A percentile compares a stretch with the other conserved stretches of the same genome.
These are phyloP conservation scores for Tetropium fuscum DNA, from an alignment of 2,888 invertebrate species.

Conservation along the genomic window DNA sequence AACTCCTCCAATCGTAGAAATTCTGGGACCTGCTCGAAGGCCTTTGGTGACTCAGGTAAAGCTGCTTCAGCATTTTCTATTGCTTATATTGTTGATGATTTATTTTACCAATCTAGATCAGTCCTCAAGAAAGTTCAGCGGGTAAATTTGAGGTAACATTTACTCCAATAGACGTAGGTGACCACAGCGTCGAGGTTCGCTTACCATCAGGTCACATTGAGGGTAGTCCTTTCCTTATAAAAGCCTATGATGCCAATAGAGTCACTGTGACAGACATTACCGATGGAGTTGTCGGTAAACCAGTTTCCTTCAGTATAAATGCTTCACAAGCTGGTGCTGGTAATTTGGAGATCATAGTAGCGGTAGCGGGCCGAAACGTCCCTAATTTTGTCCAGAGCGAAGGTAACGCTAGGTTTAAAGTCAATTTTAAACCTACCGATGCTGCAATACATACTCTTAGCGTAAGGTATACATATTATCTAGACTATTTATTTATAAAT, in stretches of 20 bases:
- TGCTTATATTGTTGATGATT: no score
- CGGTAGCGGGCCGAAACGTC: constrained; percentile 95
- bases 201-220: constrained; percentile 84
- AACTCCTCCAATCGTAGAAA: constrained; percentile 83
- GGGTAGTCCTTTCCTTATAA: constrained; percentile 95
- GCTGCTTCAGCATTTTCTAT: no score
- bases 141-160: constrained; percentile 70
- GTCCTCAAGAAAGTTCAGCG: constrained; percentile 64
- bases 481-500: neutral
- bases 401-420: constrained; percentile 94
- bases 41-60: constrained; percentile 77
- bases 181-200: constrained; percentile 89
- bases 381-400: constrained; percentile 98
- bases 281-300: constrained; percentile 90
- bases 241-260: constrained; percentile 94
- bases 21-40: constrained; percentile 80
- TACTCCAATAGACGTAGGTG: constrained; percentile 91
- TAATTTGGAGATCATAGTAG: constrained; percentile 97
- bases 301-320: constrained; percentile 93
- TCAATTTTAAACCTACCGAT: constrained; percentile 96
- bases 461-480: constrained; percentile 71
- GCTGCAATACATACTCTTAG: constrained; percentile 92
- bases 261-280: constrained; percentile 96
- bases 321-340: constrained; percentile 89
- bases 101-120: constrained; percentile 7